A percentile compares a stretch with the other conserved stretches of the same genome.
Conservation (phyloP, 1,140 invertebrate species). For the Lycorma delicatula region DNA sequence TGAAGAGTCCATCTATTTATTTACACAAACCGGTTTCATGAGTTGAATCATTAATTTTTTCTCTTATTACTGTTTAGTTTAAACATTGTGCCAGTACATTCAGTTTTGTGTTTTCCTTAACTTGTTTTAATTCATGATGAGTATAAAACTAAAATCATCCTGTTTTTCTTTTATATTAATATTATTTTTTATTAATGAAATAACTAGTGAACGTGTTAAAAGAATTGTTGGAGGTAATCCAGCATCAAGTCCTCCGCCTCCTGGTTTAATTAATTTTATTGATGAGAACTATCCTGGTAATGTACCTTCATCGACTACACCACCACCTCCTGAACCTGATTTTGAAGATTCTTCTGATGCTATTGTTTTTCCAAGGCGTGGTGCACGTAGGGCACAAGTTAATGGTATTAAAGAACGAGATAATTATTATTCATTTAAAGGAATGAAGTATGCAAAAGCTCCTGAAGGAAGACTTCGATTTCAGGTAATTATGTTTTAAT, state of each 20-base stretch:
- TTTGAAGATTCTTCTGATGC: constrained; percentile 1
- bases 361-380: constrained; percentile 18
- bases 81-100: no score
- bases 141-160: no score
- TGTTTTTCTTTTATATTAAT: no score
- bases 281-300: neutral
- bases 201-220: neutral
- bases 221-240: neutral
- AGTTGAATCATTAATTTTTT: no score
- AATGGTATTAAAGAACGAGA: constrained; percentile 22
- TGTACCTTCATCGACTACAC: constrained; percentile 1
- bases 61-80: no score
- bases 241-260: neutral
- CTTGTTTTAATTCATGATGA: no score
- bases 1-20: no score
- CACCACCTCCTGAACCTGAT: neutral
- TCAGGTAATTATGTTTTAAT: constrained; percentile 39
- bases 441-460: constrained; percentile 62
- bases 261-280: neutral
- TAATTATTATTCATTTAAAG: constrained; percentile 51
- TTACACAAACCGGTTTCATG: no score
- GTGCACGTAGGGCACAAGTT: constrained; percentile 18
- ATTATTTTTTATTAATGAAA: no score
- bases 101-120: no score
- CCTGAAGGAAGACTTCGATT: constrained; percentile 56